These are phyloP conservation scores for Neotragus moschatus DNA, from an alignment of 2,113 vertebrate genomes.

Conservation along the genomic window DNA sequence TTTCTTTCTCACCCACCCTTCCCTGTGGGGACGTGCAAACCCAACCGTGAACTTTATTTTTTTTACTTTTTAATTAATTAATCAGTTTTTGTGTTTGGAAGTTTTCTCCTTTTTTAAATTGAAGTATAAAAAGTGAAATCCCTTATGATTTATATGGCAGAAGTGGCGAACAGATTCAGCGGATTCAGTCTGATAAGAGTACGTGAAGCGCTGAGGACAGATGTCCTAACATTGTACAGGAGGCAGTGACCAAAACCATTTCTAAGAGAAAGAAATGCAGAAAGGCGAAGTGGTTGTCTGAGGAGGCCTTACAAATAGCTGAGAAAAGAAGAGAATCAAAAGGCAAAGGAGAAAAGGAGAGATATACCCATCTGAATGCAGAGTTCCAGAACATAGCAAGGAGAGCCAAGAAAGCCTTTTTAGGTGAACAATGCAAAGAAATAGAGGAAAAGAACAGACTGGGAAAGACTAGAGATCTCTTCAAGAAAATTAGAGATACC, in stretches of 20 bases:
- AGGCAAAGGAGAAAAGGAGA: background rate
- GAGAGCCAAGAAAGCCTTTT: background rate
- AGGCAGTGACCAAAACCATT: background rate
- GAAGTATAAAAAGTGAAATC: background rate
- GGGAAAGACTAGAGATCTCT: background rate
- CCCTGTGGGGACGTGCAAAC: background rate
- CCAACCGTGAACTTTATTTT: background rate
- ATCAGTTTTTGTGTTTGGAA: background rate
- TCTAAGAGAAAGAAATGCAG: background rate
- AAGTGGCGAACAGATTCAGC: background rate
- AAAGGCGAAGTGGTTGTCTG: background rate
- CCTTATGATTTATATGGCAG: background rate
- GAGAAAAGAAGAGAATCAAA: background rate
- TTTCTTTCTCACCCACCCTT: background rate
- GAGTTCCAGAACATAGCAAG: background rate
- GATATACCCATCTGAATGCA: background rate
- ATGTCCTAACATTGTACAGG: background rate
- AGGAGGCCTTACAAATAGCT: background rate
- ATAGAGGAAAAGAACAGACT: background rate
- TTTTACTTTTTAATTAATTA: background rate
- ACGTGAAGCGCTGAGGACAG: rapidly evolving
- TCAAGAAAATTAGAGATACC: background rate
- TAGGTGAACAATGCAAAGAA: background rate
- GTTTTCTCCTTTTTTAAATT: background rate
- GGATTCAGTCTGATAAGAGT: background rate